A percentile compares a stretch with the other conserved stretches of the same genome.
These are phyloP conservation scores for Callopanchax toddi DNA, from an alignment of 2,113 vertebrate species.

Conservation along the genomic window DNA sequence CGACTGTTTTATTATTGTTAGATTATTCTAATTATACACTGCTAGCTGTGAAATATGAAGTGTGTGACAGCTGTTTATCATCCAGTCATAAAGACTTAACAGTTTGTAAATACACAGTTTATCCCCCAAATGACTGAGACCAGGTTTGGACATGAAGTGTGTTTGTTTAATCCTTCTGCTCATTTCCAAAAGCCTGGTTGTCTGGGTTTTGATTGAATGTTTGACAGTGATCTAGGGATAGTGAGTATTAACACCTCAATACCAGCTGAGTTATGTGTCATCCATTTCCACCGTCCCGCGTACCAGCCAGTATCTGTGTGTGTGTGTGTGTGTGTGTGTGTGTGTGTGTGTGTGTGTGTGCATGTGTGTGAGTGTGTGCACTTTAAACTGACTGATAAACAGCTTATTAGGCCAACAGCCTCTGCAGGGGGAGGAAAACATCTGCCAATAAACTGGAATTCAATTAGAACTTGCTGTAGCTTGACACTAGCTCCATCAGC, in stretches of 20 bases:
- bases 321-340: no score
- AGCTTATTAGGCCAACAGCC: slow-evolving; percentile 72
- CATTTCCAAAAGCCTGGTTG: no score
- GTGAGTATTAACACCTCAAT: slow-evolving; percentile 9
- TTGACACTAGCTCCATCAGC: slow-evolving; percentile 23
- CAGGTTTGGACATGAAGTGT: neutral
- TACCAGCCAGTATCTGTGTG: neutral
- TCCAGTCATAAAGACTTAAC: no score
- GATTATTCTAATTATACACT: no score
- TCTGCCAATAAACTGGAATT: slow-evolving; percentile 38
- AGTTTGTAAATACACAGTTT: neutral
- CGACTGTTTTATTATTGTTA: no score
- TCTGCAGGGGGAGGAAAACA: slow-evolving; percentile 42
- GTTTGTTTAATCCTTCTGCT: neutral
- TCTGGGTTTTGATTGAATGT: slow-evolving; percentile 3
- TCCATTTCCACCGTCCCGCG: slow-evolving; percentile 59
- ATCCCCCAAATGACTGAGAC: no score
- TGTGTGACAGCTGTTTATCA: no score
- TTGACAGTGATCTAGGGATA: neutral
- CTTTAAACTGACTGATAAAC: slow-evolving; percentile 68
- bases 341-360: neutral
- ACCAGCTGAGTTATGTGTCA: slow-evolving; percentile 36
- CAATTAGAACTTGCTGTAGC: slow-evolving; percentile 20
- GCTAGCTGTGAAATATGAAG: no score
- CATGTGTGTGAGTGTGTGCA: slow-evolving; percentile 17